Percentiles rank a stretch among this genome's conserved stretches.
Conservation (phyloP, 2,888 invertebrate genomes). For the Zaprionus lineosus region DNA sequence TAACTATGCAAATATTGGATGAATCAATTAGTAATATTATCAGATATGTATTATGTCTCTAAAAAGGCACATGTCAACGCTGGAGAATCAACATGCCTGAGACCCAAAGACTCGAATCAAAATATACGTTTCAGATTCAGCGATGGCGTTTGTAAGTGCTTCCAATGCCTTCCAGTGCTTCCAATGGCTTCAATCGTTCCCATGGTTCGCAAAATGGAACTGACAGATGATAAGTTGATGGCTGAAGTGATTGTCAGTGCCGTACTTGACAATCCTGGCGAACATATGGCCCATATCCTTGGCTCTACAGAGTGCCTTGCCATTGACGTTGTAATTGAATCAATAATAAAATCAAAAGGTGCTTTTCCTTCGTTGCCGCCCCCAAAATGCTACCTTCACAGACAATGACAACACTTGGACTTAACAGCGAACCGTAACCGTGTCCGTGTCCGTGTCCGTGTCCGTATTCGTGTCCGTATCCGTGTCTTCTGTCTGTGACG, state of each 20-base stretch:
- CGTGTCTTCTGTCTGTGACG: constrained; percentile 12
- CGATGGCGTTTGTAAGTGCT: no score
- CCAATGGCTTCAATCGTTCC: no score
- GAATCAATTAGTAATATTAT: constrained; percentile 67
- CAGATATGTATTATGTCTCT: constrained; percentile 54
- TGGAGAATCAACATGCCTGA: constrained; percentile 31
- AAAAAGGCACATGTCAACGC: constrained; percentile 68
- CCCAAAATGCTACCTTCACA: background rate
- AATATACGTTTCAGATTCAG: no score
- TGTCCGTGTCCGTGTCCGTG: constrained; percentile 6
- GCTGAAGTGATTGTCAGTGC: constrained; percentile 24
- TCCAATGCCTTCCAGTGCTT: no score
- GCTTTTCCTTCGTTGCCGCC: constrained; percentile 7
- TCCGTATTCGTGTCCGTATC: background rate
- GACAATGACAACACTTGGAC: constrained; percentile 40
- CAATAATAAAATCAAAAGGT: constrained; percentile 69
- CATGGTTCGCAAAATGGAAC: constrained; percentile 5
- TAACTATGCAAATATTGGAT: constrained; percentile 63
- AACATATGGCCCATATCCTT: constrained; percentile 18
- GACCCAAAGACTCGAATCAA: background rate
- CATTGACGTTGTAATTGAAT: constrained; percentile 71
- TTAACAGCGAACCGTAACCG: constrained; percentile 19
- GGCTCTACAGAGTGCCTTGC: constrained; percentile 13
- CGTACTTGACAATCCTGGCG: constrained; percentile 37
- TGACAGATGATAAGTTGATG: constrained; percentile 31